phyloP scores from a whole-genome alignment of 2,113 vertebrate genomes.

The Enhydra lutris region DNA sequence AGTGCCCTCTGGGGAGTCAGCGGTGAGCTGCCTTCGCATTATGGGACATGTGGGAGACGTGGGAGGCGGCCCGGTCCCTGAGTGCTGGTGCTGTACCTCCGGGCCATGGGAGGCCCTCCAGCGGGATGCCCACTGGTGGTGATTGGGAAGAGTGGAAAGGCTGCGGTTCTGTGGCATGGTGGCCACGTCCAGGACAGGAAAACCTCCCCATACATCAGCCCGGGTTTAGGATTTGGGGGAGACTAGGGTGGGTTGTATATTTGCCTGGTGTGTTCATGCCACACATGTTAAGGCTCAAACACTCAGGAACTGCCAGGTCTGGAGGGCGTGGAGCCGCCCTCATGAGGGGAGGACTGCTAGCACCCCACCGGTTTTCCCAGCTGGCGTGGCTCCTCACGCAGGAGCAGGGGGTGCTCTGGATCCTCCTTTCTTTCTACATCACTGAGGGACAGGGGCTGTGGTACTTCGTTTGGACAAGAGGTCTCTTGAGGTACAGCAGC shows the following conservation, averaged over 20 bases:
- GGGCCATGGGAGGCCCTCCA: background rate
- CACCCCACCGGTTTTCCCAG: background rate
- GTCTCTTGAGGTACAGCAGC: rapidly evolving
- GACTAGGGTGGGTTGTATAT: rapidly evolving
- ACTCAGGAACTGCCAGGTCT: background rate
- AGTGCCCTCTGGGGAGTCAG: conserved; percentile 95
- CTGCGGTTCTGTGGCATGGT: background rate
- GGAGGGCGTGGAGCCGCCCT: background rate
- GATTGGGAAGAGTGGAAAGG: background rate
- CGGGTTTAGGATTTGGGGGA: background rate
- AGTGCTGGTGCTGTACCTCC: background rate
- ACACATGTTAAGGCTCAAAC: background rate
- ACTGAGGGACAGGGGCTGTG: background rate
- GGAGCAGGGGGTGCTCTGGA: background rate
- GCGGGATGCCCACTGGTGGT: background rate
- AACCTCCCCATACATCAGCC: background rate
- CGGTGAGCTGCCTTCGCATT: conserved; percentile 83
- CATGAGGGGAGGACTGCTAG: rapidly evolving
- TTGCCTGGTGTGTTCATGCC: background rate
- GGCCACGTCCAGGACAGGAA: background rate
- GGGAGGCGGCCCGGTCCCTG: rapidly evolving
- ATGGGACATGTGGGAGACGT: too few relatives aligned
- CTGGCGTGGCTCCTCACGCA: too few relatives aligned
- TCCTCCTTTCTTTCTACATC: background rate
- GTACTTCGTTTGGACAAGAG: background rate